phyloP scores from a whole-genome alignment of 2,113 vertebrate species.

The Prionailurus viverrinus region DNA sequence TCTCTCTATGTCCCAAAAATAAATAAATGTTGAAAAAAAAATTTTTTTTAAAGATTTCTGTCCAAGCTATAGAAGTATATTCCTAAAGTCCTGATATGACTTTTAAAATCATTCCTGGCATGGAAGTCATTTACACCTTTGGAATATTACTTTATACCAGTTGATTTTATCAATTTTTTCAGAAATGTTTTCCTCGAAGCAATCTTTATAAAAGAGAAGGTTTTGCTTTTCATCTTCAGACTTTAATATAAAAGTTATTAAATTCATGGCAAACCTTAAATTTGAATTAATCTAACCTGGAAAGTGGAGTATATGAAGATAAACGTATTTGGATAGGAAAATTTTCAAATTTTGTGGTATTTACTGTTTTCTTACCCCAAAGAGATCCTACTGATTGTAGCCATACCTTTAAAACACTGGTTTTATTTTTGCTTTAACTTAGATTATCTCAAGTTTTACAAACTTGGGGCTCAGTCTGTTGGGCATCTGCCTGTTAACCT shows the following conservation, averaged over 20 bases:
- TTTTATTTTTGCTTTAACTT: constrained; percentile 61
- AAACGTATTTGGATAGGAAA: constrained; percentile 66
- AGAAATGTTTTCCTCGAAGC: constrained; percentile 35
- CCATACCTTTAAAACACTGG: neutral
- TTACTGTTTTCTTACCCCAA: constrained; percentile 50
- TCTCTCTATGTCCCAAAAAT: too few relatives aligned
- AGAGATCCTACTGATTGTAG: constrained; percentile 69
- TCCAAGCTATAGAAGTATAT: neutral
- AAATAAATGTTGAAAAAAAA: too few relatives aligned
- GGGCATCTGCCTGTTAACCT: too few relatives aligned
- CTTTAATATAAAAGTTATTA: constrained; percentile 75
- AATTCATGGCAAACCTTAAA: constrained; percentile 66
- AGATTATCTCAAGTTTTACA: constrained; percentile 45
- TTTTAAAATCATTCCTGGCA: constrained; percentile 24
- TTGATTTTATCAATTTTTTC: constrained; percentile 6
- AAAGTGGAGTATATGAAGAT: constrained; percentile 68
- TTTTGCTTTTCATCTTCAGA: constrained; percentile 66
- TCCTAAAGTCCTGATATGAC: neutral
- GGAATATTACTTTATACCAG: neutral
- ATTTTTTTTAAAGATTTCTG: constrained; percentile 11
- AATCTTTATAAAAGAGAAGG: constrained; percentile 53
- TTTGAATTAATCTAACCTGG: constrained; percentile 74
- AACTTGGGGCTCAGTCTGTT: neutral
- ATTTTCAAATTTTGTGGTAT: constrained; percentile 63
- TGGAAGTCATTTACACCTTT: neutral